phyloP scores from a whole-genome alignment of 2,797 vertebrate species.

The Alectoris magna region DNA sequence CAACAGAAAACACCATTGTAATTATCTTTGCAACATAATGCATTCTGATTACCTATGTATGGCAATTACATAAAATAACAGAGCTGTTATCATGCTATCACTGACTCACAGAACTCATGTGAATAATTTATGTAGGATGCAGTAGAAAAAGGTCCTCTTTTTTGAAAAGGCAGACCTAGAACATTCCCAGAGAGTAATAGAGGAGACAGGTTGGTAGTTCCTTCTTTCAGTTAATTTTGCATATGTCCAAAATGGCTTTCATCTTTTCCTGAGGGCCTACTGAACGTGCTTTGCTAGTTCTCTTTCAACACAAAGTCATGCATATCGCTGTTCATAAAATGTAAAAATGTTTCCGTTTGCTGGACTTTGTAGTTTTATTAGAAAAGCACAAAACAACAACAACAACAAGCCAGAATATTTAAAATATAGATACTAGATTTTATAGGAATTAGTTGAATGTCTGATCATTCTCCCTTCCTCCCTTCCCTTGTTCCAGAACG shows the following conservation, averaged over 20 bases:
- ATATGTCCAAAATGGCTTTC: neutral
- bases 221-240: neutral
- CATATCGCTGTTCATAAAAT: neutral
- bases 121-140: constrained; percentile 40
- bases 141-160: neutral
- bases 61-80: constrained; percentile 67
- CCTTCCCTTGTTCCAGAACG: neutral
- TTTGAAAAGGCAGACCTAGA: constrained; percentile 13
- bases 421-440: neutral
- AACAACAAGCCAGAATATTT: neutral
- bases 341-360: fast-evolving
- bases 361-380: neutral
- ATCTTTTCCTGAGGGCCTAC: neutral
- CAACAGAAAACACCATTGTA: constrained; percentile 19
- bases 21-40: constrained; percentile 64
- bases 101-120: constrained; percentile 31
- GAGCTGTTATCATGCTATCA: constrained; percentile 30
- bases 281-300: neutral
- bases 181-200: neutral
- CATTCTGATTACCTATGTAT: constrained; percentile 63
- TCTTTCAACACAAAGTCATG: neutral
- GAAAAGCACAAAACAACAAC: neutral
- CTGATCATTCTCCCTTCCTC: neutral
- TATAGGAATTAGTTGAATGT: neutral
- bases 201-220: neutral